Evolutionary conservation across 2,888 invertebrate species (phyloP).

Genomic region (Scaptodrosophila latifasciaeformis): DNA sequence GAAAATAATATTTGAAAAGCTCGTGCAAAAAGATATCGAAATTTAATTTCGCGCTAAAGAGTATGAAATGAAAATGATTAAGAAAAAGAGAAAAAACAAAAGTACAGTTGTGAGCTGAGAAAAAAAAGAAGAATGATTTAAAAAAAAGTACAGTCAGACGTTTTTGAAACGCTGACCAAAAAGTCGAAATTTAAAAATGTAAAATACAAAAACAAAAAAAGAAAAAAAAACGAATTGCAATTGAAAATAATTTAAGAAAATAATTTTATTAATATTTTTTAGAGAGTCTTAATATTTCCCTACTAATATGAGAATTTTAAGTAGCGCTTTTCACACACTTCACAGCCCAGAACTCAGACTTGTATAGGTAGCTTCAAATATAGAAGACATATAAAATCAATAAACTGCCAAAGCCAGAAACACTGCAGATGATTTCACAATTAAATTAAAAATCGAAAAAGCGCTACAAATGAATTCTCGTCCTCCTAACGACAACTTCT

Average conservation of each 20-base stretch:
- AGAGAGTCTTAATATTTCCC: slow-evolving; percentile 47
- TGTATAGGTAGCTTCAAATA: background rate
- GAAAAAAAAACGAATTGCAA: slow-evolving; percentile 26
- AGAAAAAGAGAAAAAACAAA: slow-evolving; percentile 53
- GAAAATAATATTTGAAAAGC: slow-evolving; percentile 58
- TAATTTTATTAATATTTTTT: slow-evolving; percentile 55
- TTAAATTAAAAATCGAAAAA: slow-evolving; percentile 48
- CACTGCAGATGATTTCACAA: slow-evolving; percentile 24
- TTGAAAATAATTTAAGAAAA: slow-evolving; percentile 49
- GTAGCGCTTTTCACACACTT: slow-evolving; percentile 30
- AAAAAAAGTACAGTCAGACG: slow-evolving; percentile 31
- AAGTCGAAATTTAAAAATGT: slow-evolving; percentile 21
- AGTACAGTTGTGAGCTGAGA: slow-evolving; percentile 55
- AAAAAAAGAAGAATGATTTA: too few relatives aligned
- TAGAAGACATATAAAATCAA: background rate
- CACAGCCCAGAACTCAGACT: background rate
- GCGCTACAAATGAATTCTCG: slow-evolving; percentile 68
- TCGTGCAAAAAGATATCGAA: slow-evolving; percentile 68
- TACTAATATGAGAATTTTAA: slow-evolving; percentile 70
- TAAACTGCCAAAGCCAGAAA: slow-evolving; percentile 28
- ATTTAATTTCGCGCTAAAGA: slow-evolving; percentile 41
- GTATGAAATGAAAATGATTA: slow-evolving; percentile 16
- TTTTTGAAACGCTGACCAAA: slow-evolving; percentile 36
- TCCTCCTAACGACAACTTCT: slow-evolving; percentile 72
- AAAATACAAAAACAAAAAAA: slow-evolving; percentile 34